phyloP scores from a whole-genome alignment of 2,888 invertebrate species.

The Mimas tiliae region DNA sequence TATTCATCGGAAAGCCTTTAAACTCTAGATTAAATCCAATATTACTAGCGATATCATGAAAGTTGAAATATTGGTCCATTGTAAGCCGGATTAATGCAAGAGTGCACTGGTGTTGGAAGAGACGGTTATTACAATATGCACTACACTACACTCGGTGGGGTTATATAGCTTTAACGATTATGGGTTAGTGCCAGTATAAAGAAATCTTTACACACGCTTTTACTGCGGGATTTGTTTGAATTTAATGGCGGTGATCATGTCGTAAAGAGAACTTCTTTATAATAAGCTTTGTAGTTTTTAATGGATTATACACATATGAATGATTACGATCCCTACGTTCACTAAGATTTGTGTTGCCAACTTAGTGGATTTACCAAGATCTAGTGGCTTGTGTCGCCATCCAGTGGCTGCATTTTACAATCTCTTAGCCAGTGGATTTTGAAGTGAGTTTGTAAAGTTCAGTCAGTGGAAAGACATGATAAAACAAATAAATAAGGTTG shows the following conservation, averaged over 20 bases:
- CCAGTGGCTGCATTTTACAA: too few relatives aligned
- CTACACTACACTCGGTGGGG: not conserved
- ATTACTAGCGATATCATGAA: not conserved
- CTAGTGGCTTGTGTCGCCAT: too few relatives aligned
- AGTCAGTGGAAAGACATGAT: too few relatives aligned
- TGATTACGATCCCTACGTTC: not conserved
- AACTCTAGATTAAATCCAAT: slow-evolving; percentile 10
- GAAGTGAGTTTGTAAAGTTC: too few relatives aligned
- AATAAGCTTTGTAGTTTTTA: not conserved
- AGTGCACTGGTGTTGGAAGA: not conserved
- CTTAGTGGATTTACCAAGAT: too few relatives aligned
- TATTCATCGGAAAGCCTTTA: not conserved
- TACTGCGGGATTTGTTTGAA: not conserved
- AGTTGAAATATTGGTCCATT: not conserved
- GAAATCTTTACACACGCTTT: not conserved
- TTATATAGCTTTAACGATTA: not conserved
- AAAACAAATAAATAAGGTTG: too few relatives aligned
- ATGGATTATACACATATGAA: not conserved
- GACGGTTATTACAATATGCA: not conserved
- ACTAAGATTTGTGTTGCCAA: too few relatives aligned
- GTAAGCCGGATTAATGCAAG: not conserved
- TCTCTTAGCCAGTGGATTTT: too few relatives aligned
- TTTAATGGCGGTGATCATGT: not conserved
- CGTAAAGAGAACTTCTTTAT: not conserved
- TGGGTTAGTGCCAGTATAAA: not conserved